Conservation (phyloP, 2,797 vertebrate species). For the Liasis olivaceus region DNA sequence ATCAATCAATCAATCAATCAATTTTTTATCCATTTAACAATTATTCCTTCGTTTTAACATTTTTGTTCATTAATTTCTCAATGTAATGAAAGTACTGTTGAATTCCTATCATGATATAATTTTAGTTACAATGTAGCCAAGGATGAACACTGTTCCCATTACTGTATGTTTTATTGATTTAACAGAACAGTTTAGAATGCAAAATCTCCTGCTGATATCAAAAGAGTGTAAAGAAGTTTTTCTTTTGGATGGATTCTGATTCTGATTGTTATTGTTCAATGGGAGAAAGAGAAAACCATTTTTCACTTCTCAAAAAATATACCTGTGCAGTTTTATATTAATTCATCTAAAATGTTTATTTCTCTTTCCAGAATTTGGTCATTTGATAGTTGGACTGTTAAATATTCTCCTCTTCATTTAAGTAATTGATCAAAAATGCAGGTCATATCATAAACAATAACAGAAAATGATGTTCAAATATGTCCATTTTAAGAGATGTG, state of each 20-base stretch:
- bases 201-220: not conserved
- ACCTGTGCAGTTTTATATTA: not conserved
- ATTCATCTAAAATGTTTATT: not conserved
- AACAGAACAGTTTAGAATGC: not conserved
- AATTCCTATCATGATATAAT: not conserved
- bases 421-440: not conserved
- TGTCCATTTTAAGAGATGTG: not conserved
- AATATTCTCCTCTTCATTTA: not conserved
- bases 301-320: not conserved
- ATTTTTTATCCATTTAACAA: not conserved
- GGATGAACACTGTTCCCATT: not conserved
- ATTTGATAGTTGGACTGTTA: not conserved
- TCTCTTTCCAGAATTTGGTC: not conserved
- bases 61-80: not conserved
- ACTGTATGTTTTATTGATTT: not conserved
- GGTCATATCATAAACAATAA: not conserved
- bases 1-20: not conserved
- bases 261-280: not conserved
- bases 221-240: not conserved
- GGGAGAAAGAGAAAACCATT: not conserved
- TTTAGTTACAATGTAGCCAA: not conserved
- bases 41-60: not conserved
- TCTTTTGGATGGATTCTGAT: not conserved
- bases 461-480: not conserved
- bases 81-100: not conserved